Conservation (phyloP, 2,888 invertebrate genomes). For the Sphinx pinastri region DNA sequence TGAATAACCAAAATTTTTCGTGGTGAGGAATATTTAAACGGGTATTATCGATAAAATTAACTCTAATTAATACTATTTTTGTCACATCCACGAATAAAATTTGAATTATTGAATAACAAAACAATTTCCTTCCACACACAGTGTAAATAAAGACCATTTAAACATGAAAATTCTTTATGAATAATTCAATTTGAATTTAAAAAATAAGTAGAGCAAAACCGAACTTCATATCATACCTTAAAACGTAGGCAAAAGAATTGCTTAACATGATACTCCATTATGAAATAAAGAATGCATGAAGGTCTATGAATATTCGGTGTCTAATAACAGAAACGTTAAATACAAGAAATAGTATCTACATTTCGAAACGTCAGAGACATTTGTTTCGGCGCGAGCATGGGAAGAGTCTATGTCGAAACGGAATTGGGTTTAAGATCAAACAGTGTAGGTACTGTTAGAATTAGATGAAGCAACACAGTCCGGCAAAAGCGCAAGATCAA, state of each 20-base stretch:
- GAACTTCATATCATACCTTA: conserved; percentile 37
- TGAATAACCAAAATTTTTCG: no score
- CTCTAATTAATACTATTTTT: no score
- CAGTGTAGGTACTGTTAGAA: conserved; percentile 49
- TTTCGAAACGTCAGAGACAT: conserved; percentile 52
- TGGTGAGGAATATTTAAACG: no score
- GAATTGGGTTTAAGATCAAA: conserved; percentile 52
- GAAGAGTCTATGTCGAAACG: conserved; percentile 60
- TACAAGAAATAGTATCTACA: conserved; percentile 40
- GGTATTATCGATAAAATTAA: no score
- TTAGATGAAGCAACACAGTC: conserved; percentile 59
- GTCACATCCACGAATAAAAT: no score
- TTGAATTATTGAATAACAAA: no score
- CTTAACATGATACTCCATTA: conserved; percentile 40
- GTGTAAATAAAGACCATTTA: not conserved
- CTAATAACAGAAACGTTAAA: conserved; percentile 42
- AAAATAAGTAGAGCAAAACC: conserved; percentile 42
- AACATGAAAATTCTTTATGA: not conserved
- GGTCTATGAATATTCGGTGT: conserved; percentile 53
- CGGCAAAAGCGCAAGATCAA: conserved; percentile 44
- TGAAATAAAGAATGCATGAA: conserved; percentile 52
- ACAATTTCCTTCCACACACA: not conserved
- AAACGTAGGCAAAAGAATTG: conserved; percentile 41
- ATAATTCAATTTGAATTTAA: conserved; percentile 20
- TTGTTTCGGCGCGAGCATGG: conserved; percentile 51